Evolutionary conservation across 2,888 invertebrate species (phyloP), one percentile per base, ranked within the genome.

Genomic region (Nomada flava): DNA sequence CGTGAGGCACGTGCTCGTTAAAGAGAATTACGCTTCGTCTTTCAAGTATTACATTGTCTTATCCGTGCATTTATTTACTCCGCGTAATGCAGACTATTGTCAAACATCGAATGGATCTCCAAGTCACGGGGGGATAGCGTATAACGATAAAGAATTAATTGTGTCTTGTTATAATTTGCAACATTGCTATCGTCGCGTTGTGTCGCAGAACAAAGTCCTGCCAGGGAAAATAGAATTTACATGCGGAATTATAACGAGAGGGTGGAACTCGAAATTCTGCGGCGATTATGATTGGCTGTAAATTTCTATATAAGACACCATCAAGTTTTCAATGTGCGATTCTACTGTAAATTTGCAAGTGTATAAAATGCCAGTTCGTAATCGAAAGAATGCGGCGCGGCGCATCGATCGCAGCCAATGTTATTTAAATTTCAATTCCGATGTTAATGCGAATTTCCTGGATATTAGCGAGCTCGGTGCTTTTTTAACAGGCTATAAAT

Each of bases 1-100:
- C 74, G 69, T 29, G 18, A 76, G 82, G 79, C 82, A 72, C 79
- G 83, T 82, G 83, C 82, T 82, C 76, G 83, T 83, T 78, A 76
- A 83, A 68, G 69, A 78, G 83, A 82, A 76, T 79, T 82, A 82
- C 79, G 60, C 47, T 69, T 50, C 65, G 78, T 75, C 75, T 75
- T 76, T 76, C 65, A 77, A 52, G 36, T 53, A 52, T 72, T 57
- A 64, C 76, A 82, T 82, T 79, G 76, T 82, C 79, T 82, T 79
- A 79, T 57, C 29, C 69, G 60, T 55, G 62, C 55, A 42, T 68
- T 75, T 71, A 69, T 74, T 78, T 79, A 53, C 62, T 42, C 55
- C 18, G 23, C 44, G 59, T 59, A 63, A 67, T 60, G 50, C 36
- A 36, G 18, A 15, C 47, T n/a, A 52, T 69, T 20, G 55, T 65